Conservation (phyloP, 1,140 invertebrate species). For the Sycophaga agraensis region DNA sequence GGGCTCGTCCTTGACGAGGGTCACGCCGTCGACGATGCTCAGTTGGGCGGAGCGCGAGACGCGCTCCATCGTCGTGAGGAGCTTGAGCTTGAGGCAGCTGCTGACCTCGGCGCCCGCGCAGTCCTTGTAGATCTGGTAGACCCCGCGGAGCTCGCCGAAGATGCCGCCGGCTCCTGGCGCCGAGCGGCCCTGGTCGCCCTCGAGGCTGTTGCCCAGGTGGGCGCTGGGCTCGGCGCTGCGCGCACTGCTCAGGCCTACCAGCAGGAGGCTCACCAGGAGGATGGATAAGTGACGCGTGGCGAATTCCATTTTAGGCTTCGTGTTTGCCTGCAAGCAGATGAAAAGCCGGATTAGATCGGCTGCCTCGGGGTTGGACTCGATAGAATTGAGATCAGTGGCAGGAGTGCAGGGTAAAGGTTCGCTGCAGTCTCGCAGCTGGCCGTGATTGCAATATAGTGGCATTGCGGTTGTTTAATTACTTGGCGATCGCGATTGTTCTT, state of each 20-base stretch:
- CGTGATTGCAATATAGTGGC: no score
- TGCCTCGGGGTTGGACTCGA: no score
- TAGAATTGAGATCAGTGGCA: no score
- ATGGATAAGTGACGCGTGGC: background rate
- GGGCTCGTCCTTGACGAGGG: slow-evolving; percentile 65
- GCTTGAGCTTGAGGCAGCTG: slow-evolving; percentile 75
- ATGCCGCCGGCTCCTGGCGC: slow-evolving; percentile 43
- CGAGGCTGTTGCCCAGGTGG: slow-evolving; percentile 51
- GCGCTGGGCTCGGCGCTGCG: slow-evolving; percentile 52
- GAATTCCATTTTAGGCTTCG: background rate
- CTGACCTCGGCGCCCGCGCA: slow-evolving; percentile 70
- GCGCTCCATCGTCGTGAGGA: slow-evolving; percentile 71
- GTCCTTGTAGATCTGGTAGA: slow-evolving; percentile 72
- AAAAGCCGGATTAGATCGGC: no score
- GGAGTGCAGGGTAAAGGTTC: no score
- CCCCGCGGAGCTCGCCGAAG: slow-evolving; percentile 59
- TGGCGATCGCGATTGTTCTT: no score
- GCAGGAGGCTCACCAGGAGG: slow-evolving; percentile 37
- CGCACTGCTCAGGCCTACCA: slow-evolving; percentile 45
- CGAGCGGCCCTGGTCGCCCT: slow-evolving; percentile 43
- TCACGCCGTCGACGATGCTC: slow-evolving; percentile 70
- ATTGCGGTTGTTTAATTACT: no score
- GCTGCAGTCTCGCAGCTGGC: no score
- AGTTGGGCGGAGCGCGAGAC: slow-evolving; percentile 66
- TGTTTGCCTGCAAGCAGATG: background rate